Evolutionary conservation across 2,797 vertebrate genomes (phyloP), one percentile per base, ranked within the genome.

Genomic region (Ptychobarbus kaznakovi): DNA sequence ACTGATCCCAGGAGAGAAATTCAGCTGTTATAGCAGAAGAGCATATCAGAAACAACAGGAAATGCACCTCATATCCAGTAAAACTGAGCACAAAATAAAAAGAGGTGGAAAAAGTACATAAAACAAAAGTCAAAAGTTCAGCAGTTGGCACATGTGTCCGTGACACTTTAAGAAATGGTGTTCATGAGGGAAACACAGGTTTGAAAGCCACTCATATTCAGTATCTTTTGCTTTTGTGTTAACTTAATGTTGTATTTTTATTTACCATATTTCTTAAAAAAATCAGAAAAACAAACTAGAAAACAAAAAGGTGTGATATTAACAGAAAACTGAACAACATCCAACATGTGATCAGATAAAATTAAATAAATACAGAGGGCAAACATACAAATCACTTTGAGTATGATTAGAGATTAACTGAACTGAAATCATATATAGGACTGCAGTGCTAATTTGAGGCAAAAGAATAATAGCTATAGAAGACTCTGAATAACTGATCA

Each of bases 401-500:
- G 28, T 35, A 63, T 49, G 13, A 76, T 49, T n/a, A 25, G 35
- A 82, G 4, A 65, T 38, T 75, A 35, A 74, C 53, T 73, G 25
- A 46, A 46, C 40, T 25, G 32, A 66, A 35, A 65, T 49, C 42
- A 58, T 63, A 75, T 65, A 56, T 73, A 75, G 56, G 18, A 63
- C 8, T 83, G 42, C 28, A 75, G 7, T 32, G 56, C 70, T 38
- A 82, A 63, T 49, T 74, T 40, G 25, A 58, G 38, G 25, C 11
- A 63, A 65, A 61, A 3, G 3, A 79, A 46, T 16, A 79, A 46
- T 6, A 44, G 5, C 42, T 46, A 5, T 65, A 32, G 25, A 18
- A 80, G 25, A 46, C 40, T 20, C 58, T 46, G 10, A 46, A 25
- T 32, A 65, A 78, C 15, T 15, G 51, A 76, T 42, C 13, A 46